Evolutionary conservation across 2,888 invertebrate species (phyloP), one percentile per base, ranked within the genome.

Genomic region (Neuroscelio doddi): DNA sequence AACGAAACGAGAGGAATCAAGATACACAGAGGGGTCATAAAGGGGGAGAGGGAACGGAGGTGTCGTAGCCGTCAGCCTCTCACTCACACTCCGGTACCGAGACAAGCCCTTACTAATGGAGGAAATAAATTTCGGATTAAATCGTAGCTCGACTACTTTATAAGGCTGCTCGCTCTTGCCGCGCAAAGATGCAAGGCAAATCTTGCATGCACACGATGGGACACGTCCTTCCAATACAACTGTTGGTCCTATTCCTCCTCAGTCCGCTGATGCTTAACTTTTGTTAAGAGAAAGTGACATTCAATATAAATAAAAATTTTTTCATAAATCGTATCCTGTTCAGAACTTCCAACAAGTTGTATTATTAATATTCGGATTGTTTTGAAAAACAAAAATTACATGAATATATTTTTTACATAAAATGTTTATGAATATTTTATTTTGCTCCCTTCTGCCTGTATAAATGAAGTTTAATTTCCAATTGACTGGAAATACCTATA

Each of bases 31-130:
- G 38, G 32, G 38, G 32, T 16, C 32, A 41, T 7, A 38, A 44
- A 29, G 47, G 44, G 21, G 41, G 49, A 26, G 52, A 29, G 41
- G 39, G 49, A 27, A 34, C 44, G 50, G 57, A 68, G 69, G 52
- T 73, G 57, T 71, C 69, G 44, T 47, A 59, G 59, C 52, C 74
- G 78, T 78, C 76, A 76, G 80, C 78, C 80, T 82, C 81, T 83
- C 80, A 78, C 79, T 82, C 81, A 80, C 77, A 75, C 76, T 78
- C 70, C 74, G 72, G 67, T 71, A 74, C 70, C 80, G 75, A 80
- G 83, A 82, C 81, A 83, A 83, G 83, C 82, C 82, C 82, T 83
- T 83, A 84, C 83, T 84, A 84, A 84, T 83, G 84, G 84, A 83
- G 81, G 78, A 81, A 82, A 84, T 84, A 84, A 83, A 84, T 84